Conservation (phyloP, 1,140 invertebrate species). For the Bombus affinis region DNA sequence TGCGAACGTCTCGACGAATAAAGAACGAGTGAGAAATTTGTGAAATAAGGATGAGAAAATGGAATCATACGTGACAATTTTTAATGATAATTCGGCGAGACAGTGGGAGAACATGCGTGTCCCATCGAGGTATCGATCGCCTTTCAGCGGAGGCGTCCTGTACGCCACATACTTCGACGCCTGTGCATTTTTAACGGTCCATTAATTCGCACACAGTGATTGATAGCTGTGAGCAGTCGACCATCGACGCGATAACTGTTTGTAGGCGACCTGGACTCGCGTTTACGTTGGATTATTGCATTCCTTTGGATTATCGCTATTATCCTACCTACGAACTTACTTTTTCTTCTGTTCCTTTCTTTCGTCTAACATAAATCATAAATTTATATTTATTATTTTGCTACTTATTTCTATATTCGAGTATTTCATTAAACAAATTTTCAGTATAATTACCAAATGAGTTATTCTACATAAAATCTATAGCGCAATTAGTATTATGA, state of each 20-base stretch:
- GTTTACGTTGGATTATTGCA: conserved; percentile 30
- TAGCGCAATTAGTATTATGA: too few species aligned
- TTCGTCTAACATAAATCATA: background rate
- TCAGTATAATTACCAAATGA: too few species aligned
- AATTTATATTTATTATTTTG: too few species aligned
- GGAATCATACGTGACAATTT: background rate
- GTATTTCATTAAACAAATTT: too few species aligned
- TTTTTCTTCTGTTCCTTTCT: background rate
- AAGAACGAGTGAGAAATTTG: background rate
- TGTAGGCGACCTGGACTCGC: conserved; percentile 37
- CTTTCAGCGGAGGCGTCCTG: conserved; percentile 26
- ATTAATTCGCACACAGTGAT: conserved; percentile 63
- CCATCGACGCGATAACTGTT: conserved; percentile 65
- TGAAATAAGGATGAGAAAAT: background rate
- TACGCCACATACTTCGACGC: conserved; percentile 53
- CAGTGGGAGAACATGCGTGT: background rate
- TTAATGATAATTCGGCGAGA: background rate
- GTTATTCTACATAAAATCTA: too few species aligned
- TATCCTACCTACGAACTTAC: background rate
- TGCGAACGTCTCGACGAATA: background rate
- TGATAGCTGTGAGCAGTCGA: conserved; percentile 59
- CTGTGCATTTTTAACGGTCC: conserved; percentile 66
- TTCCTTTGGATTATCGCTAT: background rate
- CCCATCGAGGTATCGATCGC: conserved; percentile 59
- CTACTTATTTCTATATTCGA: too few species aligned